A percentile compares a stretch with the other conserved stretches of the same genome.
phyloP scores from a whole-genome alignment of 2,113 vertebrate species.

The Mormyrus lacerda region DNA sequence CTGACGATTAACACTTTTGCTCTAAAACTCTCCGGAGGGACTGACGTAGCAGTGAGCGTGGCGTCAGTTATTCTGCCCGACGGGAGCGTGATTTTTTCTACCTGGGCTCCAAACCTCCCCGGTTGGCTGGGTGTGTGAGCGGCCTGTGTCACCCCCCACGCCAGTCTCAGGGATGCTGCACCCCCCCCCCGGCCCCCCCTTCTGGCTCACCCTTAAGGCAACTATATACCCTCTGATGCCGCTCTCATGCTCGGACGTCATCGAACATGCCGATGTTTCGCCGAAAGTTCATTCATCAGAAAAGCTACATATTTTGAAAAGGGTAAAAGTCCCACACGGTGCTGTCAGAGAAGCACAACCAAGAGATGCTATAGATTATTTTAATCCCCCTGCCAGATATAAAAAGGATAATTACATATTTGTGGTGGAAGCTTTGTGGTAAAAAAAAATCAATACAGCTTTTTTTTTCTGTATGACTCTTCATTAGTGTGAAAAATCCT shows the following conservation, averaged over 20 bases:
- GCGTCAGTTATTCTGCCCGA: not conserved
- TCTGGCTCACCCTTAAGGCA: slow-evolving; percentile 55
- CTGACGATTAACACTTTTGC: not conserved
- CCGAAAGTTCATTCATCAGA: slow-evolving; percentile 99
- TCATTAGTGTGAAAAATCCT: slow-evolving; percentile 99
- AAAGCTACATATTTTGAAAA: slow-evolving; percentile 98
- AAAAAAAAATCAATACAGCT: slow-evolving; percentile 99
- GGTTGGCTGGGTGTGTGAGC: not conserved
- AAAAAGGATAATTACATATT: slow-evolving; percentile 99
- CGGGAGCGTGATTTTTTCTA: not conserved
- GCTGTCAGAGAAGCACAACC: slow-evolving; percentile 98
- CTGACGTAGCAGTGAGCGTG: not conserved
- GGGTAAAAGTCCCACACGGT: slow-evolving; percentile 97
- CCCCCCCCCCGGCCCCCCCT: not conserved
- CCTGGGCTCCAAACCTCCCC: not conserved
- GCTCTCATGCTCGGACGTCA: slow-evolving; percentile 79
- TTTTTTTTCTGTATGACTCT: slow-evolving; percentile 98
- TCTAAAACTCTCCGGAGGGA: not conserved
- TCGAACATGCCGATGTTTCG: slow-evolving; percentile 89
- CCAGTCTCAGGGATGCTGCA: not conserved
- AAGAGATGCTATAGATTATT: slow-evolving; percentile 99
- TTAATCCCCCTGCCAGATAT: slow-evolving; percentile 99
- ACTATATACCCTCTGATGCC: slow-evolving; percentile 60
- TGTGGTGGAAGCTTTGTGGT: slow-evolving; percentile 99
- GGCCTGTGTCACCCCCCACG: not conserved